These are phyloP conservation scores for Cyanoramphus novaezelandiae DNA, from an alignment of 2,113 vertebrate genomes.

Conservation along the genomic window DNA sequence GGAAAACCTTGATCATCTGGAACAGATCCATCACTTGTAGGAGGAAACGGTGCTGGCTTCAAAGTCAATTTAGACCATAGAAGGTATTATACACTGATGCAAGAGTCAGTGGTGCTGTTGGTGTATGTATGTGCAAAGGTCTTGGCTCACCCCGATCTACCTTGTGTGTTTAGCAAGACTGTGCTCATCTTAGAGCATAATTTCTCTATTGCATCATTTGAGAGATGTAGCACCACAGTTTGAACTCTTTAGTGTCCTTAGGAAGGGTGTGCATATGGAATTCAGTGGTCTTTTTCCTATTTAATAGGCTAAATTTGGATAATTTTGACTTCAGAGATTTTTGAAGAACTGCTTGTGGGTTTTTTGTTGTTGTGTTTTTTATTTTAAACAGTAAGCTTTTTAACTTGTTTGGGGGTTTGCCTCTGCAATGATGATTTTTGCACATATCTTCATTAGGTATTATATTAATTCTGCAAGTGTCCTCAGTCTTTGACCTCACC, in stretches of 20 bases:
- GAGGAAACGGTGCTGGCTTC: neutral
- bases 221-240: neutral
- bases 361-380: neutral
- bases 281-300: neutral
- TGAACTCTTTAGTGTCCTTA: neutral
- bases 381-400: neutral
- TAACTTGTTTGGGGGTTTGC: neutral
- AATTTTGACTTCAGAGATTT: neutral
- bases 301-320: neutral
- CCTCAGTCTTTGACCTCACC: neutral
- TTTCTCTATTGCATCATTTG: neutral
- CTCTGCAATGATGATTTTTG: neutral
- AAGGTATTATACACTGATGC: rapidly evolving
- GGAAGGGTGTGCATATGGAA: neutral
- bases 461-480: neutral
- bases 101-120: neutral
- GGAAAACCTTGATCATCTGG: neutral
- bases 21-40: neutral
- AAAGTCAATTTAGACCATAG: rapidly evolving
- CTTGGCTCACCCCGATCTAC: neutral
- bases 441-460: neutral
- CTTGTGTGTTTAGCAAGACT: too few species aligned
- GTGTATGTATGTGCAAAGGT: rapidly evolving
- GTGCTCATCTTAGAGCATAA: neutral
- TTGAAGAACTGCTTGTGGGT: neutral